Evolutionary conservation across 2,888 invertebrate species (phyloP), one percentile per base, ranked within the genome.

Genomic region (Gymnocheta viridis): DNA sequence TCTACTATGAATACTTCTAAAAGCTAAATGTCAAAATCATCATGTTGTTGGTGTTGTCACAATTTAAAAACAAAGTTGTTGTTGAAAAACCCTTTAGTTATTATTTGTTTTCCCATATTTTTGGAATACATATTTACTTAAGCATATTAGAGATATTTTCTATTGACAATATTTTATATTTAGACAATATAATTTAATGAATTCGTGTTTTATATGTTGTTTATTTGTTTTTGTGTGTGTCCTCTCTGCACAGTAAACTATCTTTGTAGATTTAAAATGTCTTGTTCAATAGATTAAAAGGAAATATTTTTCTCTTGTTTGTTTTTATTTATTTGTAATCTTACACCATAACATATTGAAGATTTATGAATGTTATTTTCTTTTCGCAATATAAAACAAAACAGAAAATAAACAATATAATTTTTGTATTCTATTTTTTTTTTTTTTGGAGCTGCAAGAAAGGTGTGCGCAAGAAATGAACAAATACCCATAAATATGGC

Each of bases 401-500:
- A 80, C n/a, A 29, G 41, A 60, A 54, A 44, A 41, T 17, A 58
- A 47, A 27, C n/a, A 64, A 5, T n/a, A 24, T 7, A 12, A 10
- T 41, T 60, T 22, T 41, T 56, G 10, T 29, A 22, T 29, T 60
- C 22, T 14, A 44, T 27, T 19, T 64, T 54, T 60, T 29, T 41
- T 38, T 17, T 38, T 35, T 38, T 69, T 14, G 0, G 14, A 47
- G 4, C 5, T 22, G 29, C 38, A 44, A 3, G 35, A 67, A 76
- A 70, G 64, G 64, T 74, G 67, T 62, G 35, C 56, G 38, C 29
- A 73, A 29, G 22, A 69, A 83, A 58, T 41, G 10, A 84, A 51
- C 60, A 67, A 73, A 85, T 70, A 78, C 4, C 74, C 82, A 86
- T 86, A 86, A 86, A 85, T 85, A 84, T 67, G 22, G 67, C 56